These are phyloP conservation scores for Melipona bicolor DNA, from an alignment of 2,888 invertebrate genomes.

Conservation along the genomic window DNA sequence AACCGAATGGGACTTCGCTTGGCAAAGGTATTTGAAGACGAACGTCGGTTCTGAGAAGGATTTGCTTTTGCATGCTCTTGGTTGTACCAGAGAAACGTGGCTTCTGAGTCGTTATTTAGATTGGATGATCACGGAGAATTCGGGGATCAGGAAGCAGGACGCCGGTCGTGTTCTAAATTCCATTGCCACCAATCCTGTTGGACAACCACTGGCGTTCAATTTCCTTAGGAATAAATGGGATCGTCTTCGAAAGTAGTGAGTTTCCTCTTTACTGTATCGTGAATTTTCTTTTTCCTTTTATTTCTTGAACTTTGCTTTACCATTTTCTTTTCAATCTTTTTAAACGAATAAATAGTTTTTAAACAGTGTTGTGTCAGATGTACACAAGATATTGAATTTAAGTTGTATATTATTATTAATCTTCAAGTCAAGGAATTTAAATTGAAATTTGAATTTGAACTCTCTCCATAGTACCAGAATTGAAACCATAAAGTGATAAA, in stretches of 20 bases:
- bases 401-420: too few relatives aligned
- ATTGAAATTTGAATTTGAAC: too few relatives aligned
- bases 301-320: too few relatives aligned
- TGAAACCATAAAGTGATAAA: too few relatives aligned
- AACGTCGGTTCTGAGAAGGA: slow-evolving; percentile 93
- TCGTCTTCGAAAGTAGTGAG: slow-evolving; percentile 90
- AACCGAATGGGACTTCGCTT: slow-evolving; percentile 95
- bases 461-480: too few relatives aligned
- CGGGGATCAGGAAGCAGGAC: slow-evolving; percentile 94
- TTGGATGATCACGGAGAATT: slow-evolving; percentile 89
- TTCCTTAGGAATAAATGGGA: slow-evolving; percentile 92
- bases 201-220: slow-evolving; percentile 92
- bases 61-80: slow-evolving; percentile 90
- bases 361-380: too few relatives aligned
- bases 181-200: slow-evolving; percentile 91
- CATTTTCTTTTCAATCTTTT: too few relatives aligned
- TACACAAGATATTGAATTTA: too few relatives aligned
- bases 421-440: too few relatives aligned
- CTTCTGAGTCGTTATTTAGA: slow-evolving; percentile 92
- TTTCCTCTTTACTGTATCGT: slow-evolving; percentile 56
- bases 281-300: neutral
- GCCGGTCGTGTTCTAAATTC: slow-evolving; percentile 90
- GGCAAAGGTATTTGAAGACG: slow-evolving; percentile 90
- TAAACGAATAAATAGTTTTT: too few relatives aligned
- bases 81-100: slow-evolving; percentile 94